Percentiles rank a stretch among this genome's conserved stretches.
phyloP scores from a whole-genome alignment of 2,797 vertebrate species.

The Zonotrichia albicollis region DNA sequence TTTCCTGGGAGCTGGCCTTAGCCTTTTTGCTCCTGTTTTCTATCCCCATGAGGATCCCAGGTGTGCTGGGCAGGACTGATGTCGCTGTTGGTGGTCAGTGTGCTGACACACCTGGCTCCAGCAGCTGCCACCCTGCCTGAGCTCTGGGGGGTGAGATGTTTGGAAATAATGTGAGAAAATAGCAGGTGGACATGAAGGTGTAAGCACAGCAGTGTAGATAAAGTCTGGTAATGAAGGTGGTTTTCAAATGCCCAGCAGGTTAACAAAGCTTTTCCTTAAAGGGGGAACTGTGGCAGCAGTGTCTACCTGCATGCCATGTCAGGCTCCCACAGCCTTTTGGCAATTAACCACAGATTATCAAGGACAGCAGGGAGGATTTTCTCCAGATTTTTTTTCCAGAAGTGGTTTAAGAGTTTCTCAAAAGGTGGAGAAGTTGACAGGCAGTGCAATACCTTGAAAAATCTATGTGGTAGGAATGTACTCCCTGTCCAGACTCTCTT shows the following conservation, averaged over 20 bases:
- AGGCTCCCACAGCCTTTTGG: background rate
- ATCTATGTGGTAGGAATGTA: background rate
- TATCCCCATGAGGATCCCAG: background rate
- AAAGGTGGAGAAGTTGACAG: background rate
- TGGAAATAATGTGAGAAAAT: background rate
- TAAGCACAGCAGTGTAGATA: rapidly evolving
- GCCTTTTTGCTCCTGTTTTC: background rate
- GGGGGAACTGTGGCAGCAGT: background rate
- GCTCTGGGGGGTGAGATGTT: too few species aligned
- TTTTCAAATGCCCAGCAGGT: background rate
- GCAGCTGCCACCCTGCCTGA: background rate
- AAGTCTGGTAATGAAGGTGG: background rate
- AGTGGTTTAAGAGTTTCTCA: background rate
- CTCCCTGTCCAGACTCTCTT: background rate
- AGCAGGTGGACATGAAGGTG: background rate
- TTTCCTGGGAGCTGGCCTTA: background rate
- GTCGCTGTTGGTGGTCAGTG: background rate
- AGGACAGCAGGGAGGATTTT: background rate
- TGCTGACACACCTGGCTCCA: background rate
- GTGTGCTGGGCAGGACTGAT: too few species aligned
- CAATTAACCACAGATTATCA: background rate
- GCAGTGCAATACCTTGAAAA: background rate
- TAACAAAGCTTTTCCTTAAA: background rate
- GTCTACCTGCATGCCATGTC: background rate
- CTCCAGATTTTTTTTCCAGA: background rate